Evolutionary conservation across 2,888 invertebrate genomes (phyloP), one percentile per base, ranked within the genome.

Genomic region (Galerucella calmariensis): DNA sequence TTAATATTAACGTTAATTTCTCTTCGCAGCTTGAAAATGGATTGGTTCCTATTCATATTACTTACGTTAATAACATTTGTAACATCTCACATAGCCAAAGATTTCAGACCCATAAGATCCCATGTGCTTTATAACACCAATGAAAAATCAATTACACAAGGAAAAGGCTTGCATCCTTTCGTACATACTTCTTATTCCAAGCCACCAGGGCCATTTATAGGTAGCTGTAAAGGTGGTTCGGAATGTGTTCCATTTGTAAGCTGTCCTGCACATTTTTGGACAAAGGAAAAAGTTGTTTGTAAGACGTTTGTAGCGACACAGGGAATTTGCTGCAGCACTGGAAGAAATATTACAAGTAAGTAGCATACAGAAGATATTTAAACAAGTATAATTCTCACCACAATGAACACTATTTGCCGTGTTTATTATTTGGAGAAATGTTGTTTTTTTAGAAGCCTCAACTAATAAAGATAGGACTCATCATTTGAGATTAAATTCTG

Each of bases 241-340:
- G 82, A 82, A 62, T 93, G 93, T 80, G 92, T 92, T 5, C 90
- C 92, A 0, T 90, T 88, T 77, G 89, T 93, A 27, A 91, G 92
- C 83, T 93, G 93, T 83, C 92, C 93, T 1, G 92, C 92, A 0
- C 92, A 92, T 83, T 85, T 92, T 5, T 80, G 83, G 58, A 77
- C 76, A 0, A 79, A 80, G 41, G 68, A 79, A 8, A 77, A 81
- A 59, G 86, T 88, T 3, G 79, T 80, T 59, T 93, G 93, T 79
- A 90, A 90, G 68, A 85, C 92, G 14, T 79, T 85, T 1, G 83
- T 85, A 1, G 89, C 88, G 0, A 81, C 84, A 11, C 82, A 88
- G 4, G 93, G 93, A 0, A 88, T 91, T 46, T 92, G 93, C 82
- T 93, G 93, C 81, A 88, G 88, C 69, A 92, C 92, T 3, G 92